phyloP scores from a whole-genome alignment of 2,113 vertebrate species.

The Blennius ocellaris region DNA sequence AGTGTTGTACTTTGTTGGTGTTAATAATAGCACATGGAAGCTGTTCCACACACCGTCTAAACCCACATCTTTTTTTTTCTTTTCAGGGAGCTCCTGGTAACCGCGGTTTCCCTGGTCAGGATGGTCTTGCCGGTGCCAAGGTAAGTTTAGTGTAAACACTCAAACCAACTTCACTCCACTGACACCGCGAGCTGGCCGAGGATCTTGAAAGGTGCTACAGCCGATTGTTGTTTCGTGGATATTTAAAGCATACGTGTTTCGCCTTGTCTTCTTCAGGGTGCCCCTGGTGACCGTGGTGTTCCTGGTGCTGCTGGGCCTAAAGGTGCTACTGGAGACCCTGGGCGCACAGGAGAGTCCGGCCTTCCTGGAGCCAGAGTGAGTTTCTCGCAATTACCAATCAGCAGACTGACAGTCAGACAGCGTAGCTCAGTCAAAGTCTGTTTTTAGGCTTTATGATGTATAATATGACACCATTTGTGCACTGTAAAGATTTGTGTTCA shows the following conservation, averaged over 20 bases:
- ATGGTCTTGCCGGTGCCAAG: slow-evolving; percentile 96
- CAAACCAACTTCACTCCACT: not conserved
- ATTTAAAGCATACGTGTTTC: not conserved
- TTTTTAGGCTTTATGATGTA: not conserved
- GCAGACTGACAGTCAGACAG: not conserved
- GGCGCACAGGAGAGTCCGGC: slow-evolving; percentile 93
- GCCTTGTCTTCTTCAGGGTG: slow-evolving; percentile 83
- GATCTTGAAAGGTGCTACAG: not conserved
- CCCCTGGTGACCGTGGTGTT: slow-evolving; percentile 93
- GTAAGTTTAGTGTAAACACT: slow-evolving; percentile 72
- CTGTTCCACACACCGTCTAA: slow-evolving; percentile 19
- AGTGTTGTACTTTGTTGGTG: not conserved
- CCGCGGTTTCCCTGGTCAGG: slow-evolving; percentile 97
- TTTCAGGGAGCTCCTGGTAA: slow-evolving; percentile 94
- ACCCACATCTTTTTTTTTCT: slow-evolving; percentile 6
- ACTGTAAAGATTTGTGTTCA: not conserved
- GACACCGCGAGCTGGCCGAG: not conserved
- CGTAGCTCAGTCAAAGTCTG: not conserved
- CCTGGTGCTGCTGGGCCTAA: slow-evolving; percentile 90
- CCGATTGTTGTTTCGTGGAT: not conserved
- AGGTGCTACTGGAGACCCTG: slow-evolving; percentile 90
- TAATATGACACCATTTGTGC: too few relatives aligned
- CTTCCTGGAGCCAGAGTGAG: slow-evolving; percentile 96
- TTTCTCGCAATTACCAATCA: not conserved
- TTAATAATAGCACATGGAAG: too few relatives aligned